A percentile compares a stretch with the other conserved stretches of the same genome.
Evolutionary conservation across 2,888 invertebrate species (phyloP).

Genomic region (Biston betularia): DNA sequence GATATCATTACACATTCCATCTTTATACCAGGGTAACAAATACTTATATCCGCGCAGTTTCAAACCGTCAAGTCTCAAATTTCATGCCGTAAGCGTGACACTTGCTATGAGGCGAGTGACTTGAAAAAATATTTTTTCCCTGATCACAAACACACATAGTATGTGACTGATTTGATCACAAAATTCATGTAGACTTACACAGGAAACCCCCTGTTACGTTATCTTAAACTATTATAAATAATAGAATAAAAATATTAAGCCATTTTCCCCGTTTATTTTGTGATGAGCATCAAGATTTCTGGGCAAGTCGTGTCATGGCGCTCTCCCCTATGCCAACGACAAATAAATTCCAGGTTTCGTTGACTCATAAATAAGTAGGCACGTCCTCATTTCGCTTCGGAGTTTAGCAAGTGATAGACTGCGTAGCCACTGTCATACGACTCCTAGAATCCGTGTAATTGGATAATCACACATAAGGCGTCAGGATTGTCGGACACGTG

Average conservation of each 20-base stretch:
- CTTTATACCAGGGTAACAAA: no score
- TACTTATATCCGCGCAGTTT: no score
- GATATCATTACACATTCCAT: no score
- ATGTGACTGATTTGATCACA: no score
- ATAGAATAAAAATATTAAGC: no score
- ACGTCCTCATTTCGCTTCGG: conserved; percentile 15
- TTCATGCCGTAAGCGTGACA: no score
- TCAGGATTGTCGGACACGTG: conserved; percentile 33
- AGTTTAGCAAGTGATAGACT: conserved; percentile 13
- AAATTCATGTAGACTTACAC: no score
- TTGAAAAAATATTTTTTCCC: neutral
- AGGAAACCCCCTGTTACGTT: no score
- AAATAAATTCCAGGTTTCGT: neutral
- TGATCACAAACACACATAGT: no score
- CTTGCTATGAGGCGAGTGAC: no score
- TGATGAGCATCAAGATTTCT: neutral
- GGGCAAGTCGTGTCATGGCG: neutral
- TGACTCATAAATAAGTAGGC: conserved; percentile 1
- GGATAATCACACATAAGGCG: conserved; percentile 37
- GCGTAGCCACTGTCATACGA: conserved; percentile 23
- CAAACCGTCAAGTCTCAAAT: no score
- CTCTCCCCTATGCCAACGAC: neutral
- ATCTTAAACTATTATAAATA: no score
- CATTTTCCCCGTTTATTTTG: neutral
- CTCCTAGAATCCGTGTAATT: conserved; percentile 37